phyloP scores from a whole-genome alignment of 2,888 invertebrate species.

The Julus scanicus region DNA sequence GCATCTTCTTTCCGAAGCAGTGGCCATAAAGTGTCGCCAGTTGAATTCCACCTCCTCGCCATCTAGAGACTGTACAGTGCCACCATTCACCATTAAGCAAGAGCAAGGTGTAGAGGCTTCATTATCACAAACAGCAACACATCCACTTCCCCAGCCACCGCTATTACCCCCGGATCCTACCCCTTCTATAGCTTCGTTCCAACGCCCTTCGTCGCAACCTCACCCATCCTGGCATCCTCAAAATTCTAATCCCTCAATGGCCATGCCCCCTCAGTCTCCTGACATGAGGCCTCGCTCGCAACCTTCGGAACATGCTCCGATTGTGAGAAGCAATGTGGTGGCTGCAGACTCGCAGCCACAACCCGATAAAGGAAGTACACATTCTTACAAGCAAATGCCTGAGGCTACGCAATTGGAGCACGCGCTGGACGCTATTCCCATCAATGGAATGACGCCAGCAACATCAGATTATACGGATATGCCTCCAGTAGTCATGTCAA shows the following conservation, averaged over 20 bases:
- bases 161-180: neutral
- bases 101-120: neutral
- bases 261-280: conserved; percentile 12
- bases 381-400: neutral
- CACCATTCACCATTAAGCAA: conserved; percentile 3
- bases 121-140: neutral
- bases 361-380: neutral
- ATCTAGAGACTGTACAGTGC: neutral
- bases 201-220: conserved; percentile 21
- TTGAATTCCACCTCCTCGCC: neutral
- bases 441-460: neutral
- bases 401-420: neutral
- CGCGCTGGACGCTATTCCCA: neutral
- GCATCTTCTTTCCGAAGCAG: conserved; percentile 55
- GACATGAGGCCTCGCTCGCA: conserved; percentile 5
- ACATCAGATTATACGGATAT: neutral
- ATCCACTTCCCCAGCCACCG: conserved; percentile 10
- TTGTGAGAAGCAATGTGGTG: neutral
- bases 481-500: neutral
- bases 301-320: neutral
- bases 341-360: neutral
- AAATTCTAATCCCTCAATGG: neutral
- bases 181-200: neutral
- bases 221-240: conserved; percentile 6
- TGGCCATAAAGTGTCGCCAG: conserved; percentile 52